These are phyloP conservation scores for Brachionus koreanus DNA, from an alignment of 1,140 invertebrate genomes.

Conservation along the genomic window DNA sequence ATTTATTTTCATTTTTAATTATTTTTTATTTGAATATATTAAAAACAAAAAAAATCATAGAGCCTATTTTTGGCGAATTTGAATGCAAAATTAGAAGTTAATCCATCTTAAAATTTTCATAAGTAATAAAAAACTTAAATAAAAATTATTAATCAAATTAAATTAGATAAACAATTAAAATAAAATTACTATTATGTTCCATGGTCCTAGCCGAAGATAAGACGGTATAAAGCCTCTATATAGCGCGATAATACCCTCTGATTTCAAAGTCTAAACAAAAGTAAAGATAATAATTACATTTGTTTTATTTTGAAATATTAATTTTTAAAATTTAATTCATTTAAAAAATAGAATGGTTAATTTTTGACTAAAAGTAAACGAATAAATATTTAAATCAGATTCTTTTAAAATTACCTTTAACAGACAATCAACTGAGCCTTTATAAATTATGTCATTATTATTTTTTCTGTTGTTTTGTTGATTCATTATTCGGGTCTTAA, in stretches of 20 bases:
- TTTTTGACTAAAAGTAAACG: not conserved
- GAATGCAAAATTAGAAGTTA: too few species aligned
- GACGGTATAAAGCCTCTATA: conserved; percentile 59
- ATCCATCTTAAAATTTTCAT: conserved; percentile 37
- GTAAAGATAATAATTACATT: conserved; percentile 44
- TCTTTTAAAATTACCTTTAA: conserved; percentile 61
- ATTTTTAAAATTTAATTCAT: too few species aligned
- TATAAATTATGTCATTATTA: conserved; percentile 50
- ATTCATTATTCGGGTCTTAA: conserved; percentile 82
- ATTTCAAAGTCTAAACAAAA: conserved; percentile 60
- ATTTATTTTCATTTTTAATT: too few species aligned
- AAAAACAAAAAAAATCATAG: not conserved
- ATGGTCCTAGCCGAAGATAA: conserved; percentile 67
- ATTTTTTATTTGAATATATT: too few species aligned
- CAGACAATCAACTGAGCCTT: conserved; percentile 53
- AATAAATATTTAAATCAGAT: not conserved
- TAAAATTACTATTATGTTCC: conserved; percentile 77
- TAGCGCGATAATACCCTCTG: conserved; percentile 54
- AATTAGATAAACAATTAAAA: not conserved
- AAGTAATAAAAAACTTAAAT: conserved; percentile 41
- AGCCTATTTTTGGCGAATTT: not conserved
- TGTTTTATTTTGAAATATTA: too few species aligned
- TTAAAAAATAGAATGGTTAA: too few species aligned
- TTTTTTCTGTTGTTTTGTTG: conserved; percentile 53
- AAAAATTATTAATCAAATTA: not conserved